Conservation (phyloP, 1,140 invertebrate species). For the Pseudomyrmex sp. region DNA sequence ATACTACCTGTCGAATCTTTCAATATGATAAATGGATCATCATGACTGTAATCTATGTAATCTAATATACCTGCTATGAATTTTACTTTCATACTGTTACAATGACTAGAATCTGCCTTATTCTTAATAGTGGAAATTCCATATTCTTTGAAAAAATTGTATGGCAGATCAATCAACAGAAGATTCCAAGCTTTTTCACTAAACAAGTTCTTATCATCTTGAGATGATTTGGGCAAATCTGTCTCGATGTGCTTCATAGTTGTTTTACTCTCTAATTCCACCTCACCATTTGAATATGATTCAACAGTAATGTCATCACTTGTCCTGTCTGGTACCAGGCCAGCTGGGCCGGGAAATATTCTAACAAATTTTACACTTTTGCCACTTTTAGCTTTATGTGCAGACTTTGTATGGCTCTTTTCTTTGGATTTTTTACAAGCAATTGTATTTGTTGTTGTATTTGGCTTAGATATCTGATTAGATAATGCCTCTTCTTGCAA, state of each 20-base stretch:
- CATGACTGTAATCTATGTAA: slow-evolving; percentile 76
- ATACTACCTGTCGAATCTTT: slow-evolving; percentile 81
- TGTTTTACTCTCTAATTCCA: slow-evolving; percentile 49
- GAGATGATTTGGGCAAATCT: slow-evolving; percentile 70
- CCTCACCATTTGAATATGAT: slow-evolving; percentile 40
- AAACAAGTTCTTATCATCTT: slow-evolving; percentile 80
- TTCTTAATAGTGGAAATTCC: slow-evolving; percentile 78
- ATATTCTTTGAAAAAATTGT: slow-evolving; percentile 74
- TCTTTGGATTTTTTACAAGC: slow-evolving; percentile 2
- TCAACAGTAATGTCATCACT: slow-evolving; percentile 24
- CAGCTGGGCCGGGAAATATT: slow-evolving; percentile 83
- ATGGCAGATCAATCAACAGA: slow-evolving; percentile 79
- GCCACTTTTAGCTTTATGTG: slow-evolving; percentile 2
- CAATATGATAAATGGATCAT: slow-evolving; percentile 79
- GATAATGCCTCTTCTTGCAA: not conserved
- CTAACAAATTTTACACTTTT: slow-evolving; percentile 72
- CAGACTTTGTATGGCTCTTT: not conserved
- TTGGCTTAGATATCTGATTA: slow-evolving; percentile 34
- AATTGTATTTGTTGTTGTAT: slow-evolving; percentile 44
- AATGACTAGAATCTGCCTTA: slow-evolving; percentile 67
- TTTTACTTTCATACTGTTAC: slow-evolving; percentile 72
- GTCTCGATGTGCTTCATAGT: slow-evolving; percentile 49
- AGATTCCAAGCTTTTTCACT: slow-evolving; percentile 80
- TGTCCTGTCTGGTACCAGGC: slow-evolving; percentile 76
- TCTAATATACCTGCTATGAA: slow-evolving; percentile 80